Evolutionary conservation across 2,113 vertebrate species (phyloP).

Genomic region (Nyctibius bracteatus): DNA sequence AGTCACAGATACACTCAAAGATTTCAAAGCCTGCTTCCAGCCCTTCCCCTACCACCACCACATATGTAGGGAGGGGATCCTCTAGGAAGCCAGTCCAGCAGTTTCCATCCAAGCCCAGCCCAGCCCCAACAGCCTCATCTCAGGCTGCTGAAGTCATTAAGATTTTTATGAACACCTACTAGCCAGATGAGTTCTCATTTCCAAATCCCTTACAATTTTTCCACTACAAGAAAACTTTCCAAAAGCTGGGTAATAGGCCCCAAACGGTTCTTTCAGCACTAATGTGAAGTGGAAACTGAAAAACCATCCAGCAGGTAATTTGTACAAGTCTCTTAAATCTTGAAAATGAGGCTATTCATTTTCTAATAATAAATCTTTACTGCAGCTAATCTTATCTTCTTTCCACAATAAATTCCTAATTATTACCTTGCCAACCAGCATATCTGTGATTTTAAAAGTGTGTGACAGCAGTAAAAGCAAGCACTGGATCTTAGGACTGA

Average conservation of each 20-base stretch:
- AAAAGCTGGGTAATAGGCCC: constrained; percentile 23
- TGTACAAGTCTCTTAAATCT: constrained; percentile 22
- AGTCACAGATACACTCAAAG: neutral
- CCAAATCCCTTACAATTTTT: constrained; percentile 31
- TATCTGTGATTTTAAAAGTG: constrained; percentile 28
- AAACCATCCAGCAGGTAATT: neutral
- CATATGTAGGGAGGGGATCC: neutral
- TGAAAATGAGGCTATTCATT: constrained; percentile 41
- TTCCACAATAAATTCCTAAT: constrained; percentile 47
- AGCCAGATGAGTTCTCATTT: constrained; percentile 37
- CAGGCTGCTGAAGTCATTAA: constrained; percentile 45
- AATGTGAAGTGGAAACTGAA: constrained; percentile 22
- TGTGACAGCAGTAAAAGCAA: constrained; percentile 10
- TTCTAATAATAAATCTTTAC: constrained; percentile 60
- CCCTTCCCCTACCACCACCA: neutral
- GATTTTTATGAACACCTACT: constrained; percentile 41
- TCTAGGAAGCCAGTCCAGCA: neutral
- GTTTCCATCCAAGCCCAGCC: neutral
- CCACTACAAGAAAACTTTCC: constrained; percentile 39
- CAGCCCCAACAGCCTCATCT: neutral
- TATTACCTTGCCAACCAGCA: constrained; percentile 22
- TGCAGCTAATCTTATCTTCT: constrained; percentile 56
- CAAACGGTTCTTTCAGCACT: neutral
- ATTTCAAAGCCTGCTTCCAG: neutral
- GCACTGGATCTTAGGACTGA: neutral